Conservation (phyloP, 2,888 invertebrate genomes). For the Idaea aversata region DNA sequence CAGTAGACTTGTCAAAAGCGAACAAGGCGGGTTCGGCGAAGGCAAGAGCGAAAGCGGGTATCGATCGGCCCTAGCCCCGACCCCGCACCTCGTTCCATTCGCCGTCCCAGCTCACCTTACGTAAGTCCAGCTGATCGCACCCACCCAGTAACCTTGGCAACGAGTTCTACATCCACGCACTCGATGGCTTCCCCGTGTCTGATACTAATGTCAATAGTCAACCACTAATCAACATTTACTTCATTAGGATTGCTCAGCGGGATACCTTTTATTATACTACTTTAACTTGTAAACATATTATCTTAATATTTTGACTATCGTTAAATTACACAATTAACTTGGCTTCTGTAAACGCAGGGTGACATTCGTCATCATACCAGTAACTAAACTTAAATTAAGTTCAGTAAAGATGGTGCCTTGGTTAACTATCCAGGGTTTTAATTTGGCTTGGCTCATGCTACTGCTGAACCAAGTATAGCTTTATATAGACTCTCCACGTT, state of each 20-base stretch:
- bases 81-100: conserved; percentile 40
- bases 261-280: no score
- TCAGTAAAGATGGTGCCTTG: no score
- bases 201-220: conserved; percentile 9
- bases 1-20: conserved; percentile 39
- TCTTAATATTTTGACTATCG: no score
- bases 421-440: no score
- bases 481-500: background rate
- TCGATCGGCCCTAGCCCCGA: conserved; percentile 72
- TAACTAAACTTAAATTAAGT: no score
- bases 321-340: no score
- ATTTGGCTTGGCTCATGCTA: no score
- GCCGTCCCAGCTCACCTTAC: conserved; percentile 63
- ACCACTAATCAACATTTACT: background rate
- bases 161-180: conserved; percentile 61
- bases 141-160: conserved; percentile 77
- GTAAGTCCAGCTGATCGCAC: conserved; percentile 78
- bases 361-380: no score
- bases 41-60: conserved; percentile 69
- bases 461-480: background rate
- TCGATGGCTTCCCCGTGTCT: conserved; percentile 29
- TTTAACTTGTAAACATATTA: no score
- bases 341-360: no score
- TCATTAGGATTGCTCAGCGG: background rate
- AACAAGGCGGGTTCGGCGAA: conserved; percentile 56